These are phyloP conservation scores for Apantesis nais DNA, from an alignment of 2,888 invertebrate genomes.

Conservation along the genomic window DNA sequence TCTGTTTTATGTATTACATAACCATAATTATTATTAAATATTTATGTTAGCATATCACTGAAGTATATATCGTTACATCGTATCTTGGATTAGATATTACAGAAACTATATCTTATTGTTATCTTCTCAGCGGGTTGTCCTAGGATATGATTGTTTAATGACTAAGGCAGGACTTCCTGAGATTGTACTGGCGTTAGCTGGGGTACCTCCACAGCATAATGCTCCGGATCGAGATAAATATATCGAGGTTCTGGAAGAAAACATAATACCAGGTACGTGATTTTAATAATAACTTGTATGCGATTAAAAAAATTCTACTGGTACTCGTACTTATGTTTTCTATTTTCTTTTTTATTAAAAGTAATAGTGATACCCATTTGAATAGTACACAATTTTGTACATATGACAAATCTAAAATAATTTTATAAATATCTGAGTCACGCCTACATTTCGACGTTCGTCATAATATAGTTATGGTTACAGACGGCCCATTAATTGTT, in stretches of 20 bases:
- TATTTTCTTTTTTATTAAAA: too few species aligned
- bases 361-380: too few species aligned
- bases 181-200: slow-evolving; percentile 63
- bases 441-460: background rate
- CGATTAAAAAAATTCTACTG: background rate
- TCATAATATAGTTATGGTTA: background rate
- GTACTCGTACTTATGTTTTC: too few species aligned
- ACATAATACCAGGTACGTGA: slow-evolving; percentile 66
- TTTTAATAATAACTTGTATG: background rate
- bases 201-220: slow-evolving; percentile 74
- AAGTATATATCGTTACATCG: too few species aligned
- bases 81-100: background rate
- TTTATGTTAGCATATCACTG: too few species aligned
- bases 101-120: background rate
- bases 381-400: too few species aligned
- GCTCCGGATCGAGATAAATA: slow-evolving; percentile 65
- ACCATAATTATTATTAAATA: too few species aligned
- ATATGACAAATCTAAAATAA: too few species aligned
- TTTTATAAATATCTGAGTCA: background rate
- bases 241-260: slow-evolving; percentile 54
- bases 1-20: too few species aligned
- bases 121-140: slow-evolving; percentile 56
- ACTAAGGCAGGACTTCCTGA: slow-evolving; percentile 57
- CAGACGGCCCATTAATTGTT: background rate
- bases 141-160: slow-evolving; percentile 71